Percentiles rank a stretch among this genome's conserved stretches.
phyloP scores from a whole-genome alignment of 2,888 invertebrate species.

The Limnephilus rhombicus region DNA sequence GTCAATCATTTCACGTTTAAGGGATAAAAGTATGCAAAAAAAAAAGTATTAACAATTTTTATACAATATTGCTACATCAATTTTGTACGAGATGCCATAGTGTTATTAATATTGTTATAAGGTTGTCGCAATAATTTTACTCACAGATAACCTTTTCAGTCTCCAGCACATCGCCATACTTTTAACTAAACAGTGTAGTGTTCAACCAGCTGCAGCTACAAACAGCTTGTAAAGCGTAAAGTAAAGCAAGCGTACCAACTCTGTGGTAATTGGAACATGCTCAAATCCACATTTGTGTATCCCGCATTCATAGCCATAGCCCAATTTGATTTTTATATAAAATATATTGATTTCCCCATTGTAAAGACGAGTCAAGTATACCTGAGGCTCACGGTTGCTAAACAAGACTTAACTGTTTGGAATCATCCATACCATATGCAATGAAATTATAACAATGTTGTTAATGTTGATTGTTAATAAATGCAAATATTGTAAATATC shows the following conservation, averaged over 20 bases:
- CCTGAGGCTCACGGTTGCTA: slow-evolving; percentile 58
- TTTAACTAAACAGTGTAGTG: not conserved
- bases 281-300: slow-evolving; percentile 59
- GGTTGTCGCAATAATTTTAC: slow-evolving; percentile 53
- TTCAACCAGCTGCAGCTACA: not conserved
- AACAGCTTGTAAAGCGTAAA: slow-evolving; percentile 13
- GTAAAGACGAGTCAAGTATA: slow-evolving; percentile 56
- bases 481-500: slow-evolving; percentile 87
- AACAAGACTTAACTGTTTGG: slow-evolving; percentile 61
- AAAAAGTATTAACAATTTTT: slow-evolving; percentile 62
- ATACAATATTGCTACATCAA: slow-evolving; percentile 64
- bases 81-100: slow-evolving; percentile 63
- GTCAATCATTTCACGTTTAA: slow-evolving; percentile 57
- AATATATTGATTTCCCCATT: slow-evolving; percentile 55
- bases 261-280: slow-evolving; percentile 61
- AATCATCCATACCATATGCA: slow-evolving; percentile 68
- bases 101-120: slow-evolving; percentile 61
- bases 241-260: slow-evolving; percentile 44
- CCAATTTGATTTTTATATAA: slow-evolving; percentile 60
- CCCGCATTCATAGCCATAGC: slow-evolving; percentile 54
- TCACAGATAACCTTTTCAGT: slow-evolving; percentile 57
- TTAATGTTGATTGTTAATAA: slow-evolving; percentile 89
- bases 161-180: slow-evolving; percentile 51
- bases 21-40: slow-evolving; percentile 55
- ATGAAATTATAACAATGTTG: slow-evolving; percentile 81